A percentile compares a stretch with the other conserved stretches of the same genome.
phyloP scores from a whole-genome alignment of 2,113 vertebrate genomes.

The Lagenorhynchus albirostris region DNA sequence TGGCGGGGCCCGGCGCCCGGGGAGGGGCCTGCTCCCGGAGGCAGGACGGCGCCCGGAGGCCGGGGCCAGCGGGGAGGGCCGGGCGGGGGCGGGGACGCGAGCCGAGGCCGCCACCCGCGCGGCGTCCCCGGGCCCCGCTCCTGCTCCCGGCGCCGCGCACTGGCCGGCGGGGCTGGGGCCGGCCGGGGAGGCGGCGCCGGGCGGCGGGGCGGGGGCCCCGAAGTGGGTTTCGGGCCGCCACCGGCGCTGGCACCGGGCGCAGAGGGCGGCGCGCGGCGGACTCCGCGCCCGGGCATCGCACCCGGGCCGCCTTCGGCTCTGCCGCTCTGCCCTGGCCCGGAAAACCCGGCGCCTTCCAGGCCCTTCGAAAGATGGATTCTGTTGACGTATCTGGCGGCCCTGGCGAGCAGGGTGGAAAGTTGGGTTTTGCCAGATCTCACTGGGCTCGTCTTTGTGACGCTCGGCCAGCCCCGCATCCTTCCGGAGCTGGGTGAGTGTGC shows the following conservation, averaged over 20 bases:
- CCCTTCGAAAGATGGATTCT: conserved; percentile 73
- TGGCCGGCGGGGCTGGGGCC: conserved; percentile 37
- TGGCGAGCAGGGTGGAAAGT: conserved; percentile 71
- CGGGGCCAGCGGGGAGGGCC: conserved; percentile 33
- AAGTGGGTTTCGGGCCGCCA: conserved; percentile 64
- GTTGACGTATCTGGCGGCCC: conserved; percentile 69
- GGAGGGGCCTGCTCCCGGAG: conserved; percentile 61
- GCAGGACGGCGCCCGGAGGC: conserved; percentile 38
- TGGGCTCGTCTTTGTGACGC: conserved; percentile 71
- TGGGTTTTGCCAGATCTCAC: conserved; percentile 63
- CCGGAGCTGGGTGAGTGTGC: conserved; percentile 69
- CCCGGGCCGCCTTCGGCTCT: conserved; percentile 41
- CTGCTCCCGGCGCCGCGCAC: conserved; percentile 25
- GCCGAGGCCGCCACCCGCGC: conserved; percentile 51
- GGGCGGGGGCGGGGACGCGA: conserved; percentile 51
- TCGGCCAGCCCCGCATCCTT: conserved; percentile 44
- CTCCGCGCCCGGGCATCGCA: conserved; percentile 44
- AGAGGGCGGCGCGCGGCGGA: conserved; percentile 30
- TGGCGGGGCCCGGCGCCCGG: conserved; percentile 46
- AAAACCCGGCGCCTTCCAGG: conserved; percentile 65
- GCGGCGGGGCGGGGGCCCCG: conserved; percentile 48
- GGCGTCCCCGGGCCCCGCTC: not conserved
- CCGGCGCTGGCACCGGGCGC: conserved; percentile 50
- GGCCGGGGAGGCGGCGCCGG: conserved; percentile 46
- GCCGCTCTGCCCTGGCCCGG: conserved; percentile 53